Evolutionary conservation across 2,797 vertebrate species (phyloP), one percentile per base, ranked within the genome.

Genomic region (Leucoraja ocellata): DNA sequence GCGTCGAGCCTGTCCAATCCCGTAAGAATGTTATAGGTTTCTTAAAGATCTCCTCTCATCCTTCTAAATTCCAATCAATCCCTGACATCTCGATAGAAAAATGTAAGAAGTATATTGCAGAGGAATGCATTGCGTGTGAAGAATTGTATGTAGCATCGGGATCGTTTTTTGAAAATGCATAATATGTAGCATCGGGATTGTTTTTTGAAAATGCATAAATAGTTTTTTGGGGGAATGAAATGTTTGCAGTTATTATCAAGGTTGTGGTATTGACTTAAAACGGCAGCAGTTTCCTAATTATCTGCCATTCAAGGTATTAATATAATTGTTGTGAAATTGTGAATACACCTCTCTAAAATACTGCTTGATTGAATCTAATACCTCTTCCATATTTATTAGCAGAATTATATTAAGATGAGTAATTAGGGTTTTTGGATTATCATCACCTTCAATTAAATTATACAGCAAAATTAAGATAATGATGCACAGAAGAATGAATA

Each of bases 361-460:
- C 36, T 54, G 23, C 39, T 39, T 91, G 36, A 54, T 46, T 91
- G n/a, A 91, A 71, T 23, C n/a, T 71, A 32, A 39, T 32, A 21
- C 65, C 2, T 68, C 68, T 65, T 68, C 63, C 65, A 71, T 39
- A 73, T 39, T 71, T 71, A 73, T 18, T 3, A 39, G n/a, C 8
- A 9, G 16, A 71, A 71, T 91, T 71, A 1, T 39, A 71, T 23
- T 23, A 65, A 46, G 39, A 54, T 32, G 46, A 91, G 32, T 63
- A 46, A 91, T 73, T 46, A 39, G n/a, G 23, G 18, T 74, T 74
- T 91, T 28, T 91, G 90, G 23, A 91, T 91, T 91, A 74, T 83
- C 18, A 83, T 91, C 39, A 46, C 11, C 10, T 74, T 28, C 1
- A 74, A 13, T 73, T 91, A 36, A 46, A 74, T 54, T 46, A 74